These are phyloP conservation scores for Ormyrus labotus DNA, from an alignment of 2,888 invertebrate species.

Conservation along the genomic window DNA sequence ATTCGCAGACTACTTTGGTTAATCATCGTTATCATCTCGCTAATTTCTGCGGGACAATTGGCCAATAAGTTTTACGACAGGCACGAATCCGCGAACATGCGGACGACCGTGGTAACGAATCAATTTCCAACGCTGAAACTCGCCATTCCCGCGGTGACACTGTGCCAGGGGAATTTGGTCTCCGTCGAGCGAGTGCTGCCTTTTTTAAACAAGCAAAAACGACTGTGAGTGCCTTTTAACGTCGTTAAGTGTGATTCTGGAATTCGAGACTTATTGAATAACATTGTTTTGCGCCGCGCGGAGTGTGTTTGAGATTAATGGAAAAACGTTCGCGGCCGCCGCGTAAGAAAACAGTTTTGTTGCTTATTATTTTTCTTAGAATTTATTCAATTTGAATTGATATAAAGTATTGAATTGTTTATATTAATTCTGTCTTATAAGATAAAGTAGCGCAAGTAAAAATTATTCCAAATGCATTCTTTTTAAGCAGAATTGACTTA, in stretches of 20 bases:
- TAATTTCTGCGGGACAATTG: slow-evolving; percentile 59
- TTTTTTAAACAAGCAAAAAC: slow-evolving; percentile 57
- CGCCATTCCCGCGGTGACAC: slow-evolving; percentile 63
- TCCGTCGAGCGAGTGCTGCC: slow-evolving; percentile 55
- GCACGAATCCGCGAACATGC: slow-evolving; percentile 64
- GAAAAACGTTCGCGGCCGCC: too few relatives aligned
- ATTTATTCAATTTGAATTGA: too few relatives aligned
- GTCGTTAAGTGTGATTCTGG: not conserved
- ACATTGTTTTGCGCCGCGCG: too few relatives aligned
- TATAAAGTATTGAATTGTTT: too few relatives aligned
- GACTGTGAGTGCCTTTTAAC: slow-evolving; percentile 53
- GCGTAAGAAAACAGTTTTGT: too few relatives aligned
- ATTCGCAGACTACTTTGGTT: slow-evolving; percentile 63
- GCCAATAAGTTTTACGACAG: slow-evolving; percentile 63
- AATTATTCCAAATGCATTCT: too few relatives aligned
- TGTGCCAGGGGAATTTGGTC: slow-evolving; percentile 62
- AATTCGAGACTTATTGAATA: too few relatives aligned
- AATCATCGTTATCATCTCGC: slow-evolving; percentile 60
- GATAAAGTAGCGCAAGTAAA: too few relatives aligned
- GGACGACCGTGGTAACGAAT: slow-evolving; percentile 63
- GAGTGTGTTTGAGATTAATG: too few relatives aligned
- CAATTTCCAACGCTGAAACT: slow-evolving; percentile 63
- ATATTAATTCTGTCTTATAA: too few relatives aligned
- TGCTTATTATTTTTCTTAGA: too few relatives aligned
- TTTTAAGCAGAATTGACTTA: too few relatives aligned